Evolutionary conservation across 35 echinoderm and acorn worm species (phyloP).

Genomic region (Apostichopus parvimensis): DNA sequence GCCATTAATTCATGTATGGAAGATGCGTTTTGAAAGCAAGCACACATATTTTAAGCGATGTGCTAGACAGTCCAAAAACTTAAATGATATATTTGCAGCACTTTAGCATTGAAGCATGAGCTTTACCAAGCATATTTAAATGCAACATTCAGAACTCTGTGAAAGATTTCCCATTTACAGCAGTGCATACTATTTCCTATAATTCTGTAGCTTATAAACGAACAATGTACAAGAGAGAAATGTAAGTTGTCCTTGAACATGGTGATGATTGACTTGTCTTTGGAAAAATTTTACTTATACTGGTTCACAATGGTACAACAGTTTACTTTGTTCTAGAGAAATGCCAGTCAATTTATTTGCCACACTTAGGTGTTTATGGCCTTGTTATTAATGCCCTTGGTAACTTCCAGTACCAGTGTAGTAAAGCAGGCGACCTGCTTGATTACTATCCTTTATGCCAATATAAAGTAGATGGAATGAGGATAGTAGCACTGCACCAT

Average conservation of each 20-base stretch:
- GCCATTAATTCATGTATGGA: slow-evolving; percentile 61
- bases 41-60: slow-evolving; percentile 72
- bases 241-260: background rate
- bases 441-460: background rate
- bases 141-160: background rate
- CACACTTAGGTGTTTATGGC: background rate
- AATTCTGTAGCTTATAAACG: no score
- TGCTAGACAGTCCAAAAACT: slow-evolving; percentile 45
- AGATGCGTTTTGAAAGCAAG: slow-evolving; percentile 73
- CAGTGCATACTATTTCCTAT: background rate
- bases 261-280: background rate
- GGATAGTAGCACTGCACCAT: background rate
- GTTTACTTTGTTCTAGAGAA: background rate
- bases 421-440: background rate
- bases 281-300: background rate
- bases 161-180: background rate
- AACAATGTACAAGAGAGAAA: background rate
- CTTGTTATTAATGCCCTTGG: background rate
- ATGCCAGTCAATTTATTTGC: background rate
- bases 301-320: background rate
- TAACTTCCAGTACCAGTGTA: background rate
- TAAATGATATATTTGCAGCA: slow-evolving; percentile 48
- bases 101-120: slow-evolving; percentile 42
- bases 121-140: slow-evolving; percentile 58
- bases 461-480: slow-evolving; percentile 7